Conservation (phyloP, 2,888 invertebrate species). For the Fragum sueziense region DNA sequence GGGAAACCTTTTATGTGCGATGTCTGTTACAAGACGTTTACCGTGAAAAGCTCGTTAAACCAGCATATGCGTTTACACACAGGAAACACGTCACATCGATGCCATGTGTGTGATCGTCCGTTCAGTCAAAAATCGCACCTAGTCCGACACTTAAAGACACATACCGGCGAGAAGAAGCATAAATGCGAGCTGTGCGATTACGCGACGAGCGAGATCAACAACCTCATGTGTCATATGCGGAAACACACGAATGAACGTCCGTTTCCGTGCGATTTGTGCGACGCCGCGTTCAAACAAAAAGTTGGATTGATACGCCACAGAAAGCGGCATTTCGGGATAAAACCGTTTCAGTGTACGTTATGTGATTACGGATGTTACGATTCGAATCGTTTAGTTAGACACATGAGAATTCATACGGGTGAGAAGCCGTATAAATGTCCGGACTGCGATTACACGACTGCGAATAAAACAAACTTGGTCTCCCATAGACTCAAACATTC, state of each 20-base stretch:
- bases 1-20: conserved; percentile 1
- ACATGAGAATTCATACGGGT: background rate
- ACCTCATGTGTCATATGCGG: background rate
- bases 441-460: background rate
- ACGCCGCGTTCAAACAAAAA: background rate
- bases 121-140: background rate
- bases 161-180: conserved; percentile 12
- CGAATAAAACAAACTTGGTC: background rate
- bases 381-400: background rate
- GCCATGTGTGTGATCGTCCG: background rate
- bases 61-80: conserved; percentile 1
- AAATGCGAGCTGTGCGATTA: background rate
- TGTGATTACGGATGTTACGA: conserved; percentile 1
- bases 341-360: background rate
- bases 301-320: background rate
- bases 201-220: background rate
- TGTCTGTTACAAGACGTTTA: background rate
- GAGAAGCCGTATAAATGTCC: background rate
- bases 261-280: background rate
- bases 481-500: background rate
- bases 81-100: background rate
- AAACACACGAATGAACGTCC: background rate
- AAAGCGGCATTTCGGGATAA: background rate
- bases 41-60: background rate
- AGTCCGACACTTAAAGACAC: conserved; percentile 6